Base-by-base conservation (phyloP, 2,888 invertebrate genomes). In the Caenorhabditis doughertyi region DNA sequence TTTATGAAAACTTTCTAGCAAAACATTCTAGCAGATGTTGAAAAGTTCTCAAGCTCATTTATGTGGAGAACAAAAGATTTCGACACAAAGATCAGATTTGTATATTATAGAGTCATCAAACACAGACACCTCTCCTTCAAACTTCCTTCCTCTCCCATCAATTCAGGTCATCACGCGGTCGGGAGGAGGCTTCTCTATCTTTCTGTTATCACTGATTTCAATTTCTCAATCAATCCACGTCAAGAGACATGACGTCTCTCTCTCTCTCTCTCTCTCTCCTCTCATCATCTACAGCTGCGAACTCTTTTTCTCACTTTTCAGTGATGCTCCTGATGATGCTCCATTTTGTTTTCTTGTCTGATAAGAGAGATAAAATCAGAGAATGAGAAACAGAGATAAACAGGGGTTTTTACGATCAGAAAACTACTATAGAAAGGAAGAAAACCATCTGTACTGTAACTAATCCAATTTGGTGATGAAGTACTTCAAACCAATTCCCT, bases 221-320 rank as follows among this genome's bases (percentile, higher is more conserved):
- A 60, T 60, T 60, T 60, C 44, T 60, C 60, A 25, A 72, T 72
- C 60, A 72, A 72, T 72, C 62, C 60, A 72, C 71, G 71, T 71
- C 68, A 68, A 68, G 16, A 58, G 35, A 58, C 5, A 62, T 72
- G 72, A 72, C 72, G 72, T 62, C 56, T 39, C 39, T 35, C 21
- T 39, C 39, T 39, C 35, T n/a, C n/a, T n/a, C n/a, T n/a, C n/a
- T n/a, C n/a, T n/a, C n/a, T n/a, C n/a, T n/a, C n/a, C n/a, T n/a
- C n/a, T 60, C n/a, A 16, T 51, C 65, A 47, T 49, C 29, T 27
- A 18, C 35, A 65, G 65, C 5, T 49, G 56, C 58, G 71, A 58
- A 71, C 71, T 71, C 68, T 70, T 56, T 71, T 58, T 58, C 58
- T 49, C 58, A 60, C 49, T 60, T 49, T 16, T 3, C n/a, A 47